Conservation (phyloP, 2,888 invertebrate genomes). For the Palloptera scutellata region DNA sequence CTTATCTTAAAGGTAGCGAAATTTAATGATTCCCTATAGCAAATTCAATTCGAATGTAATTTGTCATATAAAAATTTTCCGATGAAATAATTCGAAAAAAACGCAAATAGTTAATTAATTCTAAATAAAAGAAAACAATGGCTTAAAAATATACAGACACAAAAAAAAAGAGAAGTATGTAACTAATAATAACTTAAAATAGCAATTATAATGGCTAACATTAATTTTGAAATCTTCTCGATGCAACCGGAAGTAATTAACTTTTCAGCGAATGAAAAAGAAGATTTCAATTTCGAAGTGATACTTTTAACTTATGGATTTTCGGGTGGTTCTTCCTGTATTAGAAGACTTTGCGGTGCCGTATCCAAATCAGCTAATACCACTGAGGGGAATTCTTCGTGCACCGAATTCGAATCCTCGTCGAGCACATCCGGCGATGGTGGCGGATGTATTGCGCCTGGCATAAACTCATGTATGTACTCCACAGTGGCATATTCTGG, state of each 20-base stretch:
- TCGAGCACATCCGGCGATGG: slow-evolving; percentile 44
- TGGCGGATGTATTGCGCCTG: slow-evolving; percentile 20
- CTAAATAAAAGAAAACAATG: slow-evolving; percentile 15
- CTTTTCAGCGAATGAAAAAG: not conserved
- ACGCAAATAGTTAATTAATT: not conserved
- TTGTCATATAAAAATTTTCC: too few species aligned
- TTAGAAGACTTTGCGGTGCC: slow-evolving; percentile 59
- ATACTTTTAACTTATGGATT: slow-evolving; percentile 50
- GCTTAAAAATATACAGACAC: slow-evolving; percentile 10
- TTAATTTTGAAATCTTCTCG: not conserved
- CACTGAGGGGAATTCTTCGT: slow-evolving; percentile 57
- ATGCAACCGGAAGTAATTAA: not conserved
- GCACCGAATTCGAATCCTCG: slow-evolving; percentile 62
- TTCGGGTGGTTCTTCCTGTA: slow-evolving; percentile 64
- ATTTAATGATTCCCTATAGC: too few species aligned
- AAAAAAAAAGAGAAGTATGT: not conserved
- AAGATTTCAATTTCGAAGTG: not conserved
- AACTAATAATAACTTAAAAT: slow-evolving; percentile 20
- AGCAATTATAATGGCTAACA: slow-evolving; percentile 7
- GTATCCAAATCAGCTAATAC: slow-evolving; percentile 50
- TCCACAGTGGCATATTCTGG: slow-evolving; percentile 61
- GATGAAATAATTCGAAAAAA: too few species aligned
- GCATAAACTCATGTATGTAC: slow-evolving; percentile 51
- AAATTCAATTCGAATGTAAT: too few species aligned
- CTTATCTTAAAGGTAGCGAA: too few species aligned